phyloP scores from a whole-genome alignment of 2,797 vertebrate genomes.

The Aselliscus stoliczkanus region DNA sequence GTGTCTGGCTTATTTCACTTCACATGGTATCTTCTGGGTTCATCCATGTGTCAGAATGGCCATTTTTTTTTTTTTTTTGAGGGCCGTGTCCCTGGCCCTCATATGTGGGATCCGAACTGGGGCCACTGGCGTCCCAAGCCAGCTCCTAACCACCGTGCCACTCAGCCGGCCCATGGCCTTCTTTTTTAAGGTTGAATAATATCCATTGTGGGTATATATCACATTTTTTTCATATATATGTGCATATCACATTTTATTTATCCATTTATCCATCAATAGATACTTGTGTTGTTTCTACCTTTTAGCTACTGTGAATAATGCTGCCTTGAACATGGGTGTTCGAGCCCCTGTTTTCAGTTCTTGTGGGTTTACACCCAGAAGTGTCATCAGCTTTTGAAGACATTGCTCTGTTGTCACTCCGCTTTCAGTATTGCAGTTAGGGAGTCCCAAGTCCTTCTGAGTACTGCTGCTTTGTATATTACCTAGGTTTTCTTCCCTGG shows the following conservation, averaged over 20 bases:
- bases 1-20: not conserved
- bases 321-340: not conserved
- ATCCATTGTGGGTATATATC: not conserved
- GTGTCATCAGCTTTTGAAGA: not conserved
- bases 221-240: too few species aligned
- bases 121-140: too few species aligned
- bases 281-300: not conserved
- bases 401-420: not conserved
- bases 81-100: too few species aligned
- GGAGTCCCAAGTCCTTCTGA: slow-evolving; percentile 11
- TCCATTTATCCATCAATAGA: not conserved
- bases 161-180: too few species aligned
- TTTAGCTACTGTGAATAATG: not conserved
- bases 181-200: not conserved
- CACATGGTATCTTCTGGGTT: not conserved
- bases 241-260: not conserved
- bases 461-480: not conserved
- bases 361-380: not conserved
- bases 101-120: too few species aligned
- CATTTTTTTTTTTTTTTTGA: not conserved
- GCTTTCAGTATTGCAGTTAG: not conserved
- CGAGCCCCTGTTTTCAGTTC: not conserved
- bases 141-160: too few species aligned
- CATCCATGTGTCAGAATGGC: not conserved
- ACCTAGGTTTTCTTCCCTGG: slow-evolving; percentile 6